Evolutionary conservation across 2,797 vertebrate species (phyloP).

Genomic region (Helostoma temminkii): DNA sequence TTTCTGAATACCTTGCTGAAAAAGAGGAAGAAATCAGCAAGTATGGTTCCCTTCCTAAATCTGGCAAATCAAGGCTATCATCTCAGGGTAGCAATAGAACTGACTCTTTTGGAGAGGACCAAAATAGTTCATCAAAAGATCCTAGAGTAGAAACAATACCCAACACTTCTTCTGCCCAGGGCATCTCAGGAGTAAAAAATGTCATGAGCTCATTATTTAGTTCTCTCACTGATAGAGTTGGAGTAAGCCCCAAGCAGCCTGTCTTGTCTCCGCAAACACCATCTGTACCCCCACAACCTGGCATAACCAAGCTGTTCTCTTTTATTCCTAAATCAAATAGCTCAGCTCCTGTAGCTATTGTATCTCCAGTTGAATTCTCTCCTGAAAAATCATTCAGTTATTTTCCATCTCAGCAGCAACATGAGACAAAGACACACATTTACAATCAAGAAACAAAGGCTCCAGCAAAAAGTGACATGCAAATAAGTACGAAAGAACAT

Average conservation of each 20-base stretch:
- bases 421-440: conserved; percentile 58
- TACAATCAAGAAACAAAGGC: conserved; percentile 41
- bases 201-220: conserved; percentile 89
- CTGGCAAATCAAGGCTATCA: conserved; percentile 82
- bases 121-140: conserved; percentile 61
- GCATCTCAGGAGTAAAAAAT: conserved; percentile 86
- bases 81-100: conserved; percentile 77
- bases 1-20: conserved; percentile 97
- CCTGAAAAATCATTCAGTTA: conserved; percentile 72
- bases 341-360: conserved; percentile 74
- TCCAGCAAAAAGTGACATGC: conserved; percentile 18
- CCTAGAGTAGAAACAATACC: conserved; percentile 59
- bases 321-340: conserved; percentile 81
- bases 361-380: conserved; percentile 82
- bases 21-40: conserved; percentile 98
- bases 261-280: conserved; percentile 68
- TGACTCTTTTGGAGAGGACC: conserved; percentile 77
- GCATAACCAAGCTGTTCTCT: conserved; percentile 82
- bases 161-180: conserved; percentile 63
- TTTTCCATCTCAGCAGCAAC: conserved; percentile 70
- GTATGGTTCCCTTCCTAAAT: conserved; percentile 89
- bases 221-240: conserved; percentile 89
- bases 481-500: conserved; percentile 42
- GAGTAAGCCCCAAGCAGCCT: conserved; percentile 85
- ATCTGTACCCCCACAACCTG: conserved; percentile 68